Percentiles rank a stretch among this genome's conserved stretches.
phyloP scores from a whole-genome alignment of 2,113 vertebrate species.

The Egretta garzetta region DNA sequence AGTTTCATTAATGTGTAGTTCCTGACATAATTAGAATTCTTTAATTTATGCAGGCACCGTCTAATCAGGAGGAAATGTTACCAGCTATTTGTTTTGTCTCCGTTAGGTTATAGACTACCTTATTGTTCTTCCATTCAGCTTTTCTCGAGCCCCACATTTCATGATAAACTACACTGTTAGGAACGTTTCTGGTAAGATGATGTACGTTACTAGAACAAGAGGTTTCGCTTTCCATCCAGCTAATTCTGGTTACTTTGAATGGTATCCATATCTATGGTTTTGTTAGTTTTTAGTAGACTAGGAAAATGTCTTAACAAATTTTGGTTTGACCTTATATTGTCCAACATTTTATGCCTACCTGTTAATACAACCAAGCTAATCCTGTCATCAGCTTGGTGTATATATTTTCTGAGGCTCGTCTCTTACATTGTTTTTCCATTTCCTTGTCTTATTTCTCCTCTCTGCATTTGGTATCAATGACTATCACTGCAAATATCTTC shows the following conservation, averaged over 20 bases:
- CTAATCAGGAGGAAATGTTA: conserved; percentile 61
- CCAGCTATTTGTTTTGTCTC: conserved; percentile 41
- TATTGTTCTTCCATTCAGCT: conserved; percentile 5
- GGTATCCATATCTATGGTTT: not conserved
- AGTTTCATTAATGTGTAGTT: conserved; percentile 54
- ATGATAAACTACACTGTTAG: not conserved
- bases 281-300: not conserved
- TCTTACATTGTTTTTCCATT: not conserved
- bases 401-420: not conserved
- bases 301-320: not conserved
- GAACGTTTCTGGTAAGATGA: not conserved
- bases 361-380: not conserved
- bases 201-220: not conserved
- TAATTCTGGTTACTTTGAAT: not conserved
- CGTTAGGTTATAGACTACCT: not conserved
- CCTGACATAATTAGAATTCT: conserved; percentile 52
- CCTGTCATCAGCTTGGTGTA: not conserved
- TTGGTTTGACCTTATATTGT: not conserved
- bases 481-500: not conserved
- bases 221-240: not conserved
- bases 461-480: not conserved
- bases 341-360: not conserved
- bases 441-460: not conserved
- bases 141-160: not conserved
- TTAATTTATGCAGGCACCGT: conserved; percentile 57